These are phyloP conservation scores for Antennarius maculatus DNA, from an alignment of 2,797 vertebrate genomes.

Conservation along the genomic window DNA sequence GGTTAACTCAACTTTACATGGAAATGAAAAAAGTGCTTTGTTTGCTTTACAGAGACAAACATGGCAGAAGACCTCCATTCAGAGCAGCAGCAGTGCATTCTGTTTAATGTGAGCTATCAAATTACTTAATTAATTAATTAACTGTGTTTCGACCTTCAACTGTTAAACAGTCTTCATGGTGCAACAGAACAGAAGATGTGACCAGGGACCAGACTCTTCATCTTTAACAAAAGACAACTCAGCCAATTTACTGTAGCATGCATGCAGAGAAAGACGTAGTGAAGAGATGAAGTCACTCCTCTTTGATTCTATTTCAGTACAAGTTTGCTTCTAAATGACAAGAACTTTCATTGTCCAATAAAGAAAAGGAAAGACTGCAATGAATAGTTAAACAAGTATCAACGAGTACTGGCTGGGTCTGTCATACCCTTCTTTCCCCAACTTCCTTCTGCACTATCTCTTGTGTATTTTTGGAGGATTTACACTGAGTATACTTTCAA, in stretches of 20 bases:
- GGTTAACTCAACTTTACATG: conserved; percentile 7
- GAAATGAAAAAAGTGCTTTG: conserved; percentile 34
- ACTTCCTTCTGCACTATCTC: conserved; percentile 12
- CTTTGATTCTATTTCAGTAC: background rate
- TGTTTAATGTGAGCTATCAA: conserved; percentile 47
- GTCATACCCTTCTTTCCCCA: conserved; percentile 5
- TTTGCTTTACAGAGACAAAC: conserved; percentile 31
- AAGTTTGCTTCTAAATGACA: conserved; percentile 1
- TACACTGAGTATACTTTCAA: conserved; percentile 8
- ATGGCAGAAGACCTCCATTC: conserved; percentile 38
- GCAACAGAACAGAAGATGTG: conserved; percentile 18
- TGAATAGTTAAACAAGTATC: conserved; percentile 23
- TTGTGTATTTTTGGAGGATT: conserved; percentile 15
- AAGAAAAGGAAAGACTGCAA: conserved; percentile 2
- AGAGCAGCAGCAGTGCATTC: conserved; percentile 39
- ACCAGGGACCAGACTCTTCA: background rate
- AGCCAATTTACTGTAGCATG: background rate
- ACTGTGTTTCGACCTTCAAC: conserved; percentile 22
- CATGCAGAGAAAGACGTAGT: background rate
- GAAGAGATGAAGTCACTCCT: background rate
- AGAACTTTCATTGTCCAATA: background rate
- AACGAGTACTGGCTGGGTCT: conserved; percentile 18
- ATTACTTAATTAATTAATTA: no score
- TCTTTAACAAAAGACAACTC: conserved; percentile 23
- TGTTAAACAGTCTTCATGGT: conserved; percentile 21